Evolutionary conservation across 2,113 vertebrate genomes (phyloP).

Genomic region (Gambusia affinis): DNA sequence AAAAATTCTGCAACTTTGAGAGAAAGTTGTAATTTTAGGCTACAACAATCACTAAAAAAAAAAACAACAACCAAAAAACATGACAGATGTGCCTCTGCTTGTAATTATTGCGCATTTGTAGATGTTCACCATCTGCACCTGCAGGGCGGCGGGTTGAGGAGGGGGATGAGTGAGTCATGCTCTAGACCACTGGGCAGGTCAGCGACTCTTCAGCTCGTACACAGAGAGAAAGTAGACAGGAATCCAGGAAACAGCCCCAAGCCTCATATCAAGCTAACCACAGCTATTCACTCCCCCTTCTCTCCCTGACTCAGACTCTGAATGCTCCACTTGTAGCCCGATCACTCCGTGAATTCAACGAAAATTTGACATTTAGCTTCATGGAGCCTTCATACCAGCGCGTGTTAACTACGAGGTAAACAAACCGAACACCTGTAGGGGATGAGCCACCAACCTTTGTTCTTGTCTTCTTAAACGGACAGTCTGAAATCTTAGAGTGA

Average conservation of each 20-base stretch:
- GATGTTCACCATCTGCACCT: constrained; percentile 9
- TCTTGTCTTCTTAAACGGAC: neutral
- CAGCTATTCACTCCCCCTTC: constrained; percentile 42
- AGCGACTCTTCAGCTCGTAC: constrained; percentile 53
- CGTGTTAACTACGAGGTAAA: neutral
- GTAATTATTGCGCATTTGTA: neutral
- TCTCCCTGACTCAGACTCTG: constrained; percentile 50
- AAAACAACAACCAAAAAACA: too few species aligned
- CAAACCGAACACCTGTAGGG: constrained; percentile 3
- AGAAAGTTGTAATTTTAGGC: too few species aligned
- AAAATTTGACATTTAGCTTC: constrained; percentile 20
- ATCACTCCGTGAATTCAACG: constrained; percentile 14
- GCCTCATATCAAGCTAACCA: constrained; percentile 50
- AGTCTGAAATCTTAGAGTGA: neutral
- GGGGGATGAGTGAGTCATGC: constrained; percentile 62
- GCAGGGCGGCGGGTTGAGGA: constrained; percentile 4
- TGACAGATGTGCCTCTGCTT: neutral
- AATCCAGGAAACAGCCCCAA: constrained; percentile 57
- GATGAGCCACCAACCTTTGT: neutral
- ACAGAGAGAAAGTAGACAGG: constrained; percentile 20
- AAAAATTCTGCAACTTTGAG: too few species aligned
- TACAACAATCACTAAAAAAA: too few species aligned
- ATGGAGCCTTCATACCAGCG: neutral
- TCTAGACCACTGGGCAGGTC: constrained; percentile 55
- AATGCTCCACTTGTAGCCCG: constrained; percentile 48